These are phyloP conservation scores for Erpornis zantholeuca DNA, from an alignment of 2,113 vertebrate genomes.

Conservation along the genomic window DNA sequence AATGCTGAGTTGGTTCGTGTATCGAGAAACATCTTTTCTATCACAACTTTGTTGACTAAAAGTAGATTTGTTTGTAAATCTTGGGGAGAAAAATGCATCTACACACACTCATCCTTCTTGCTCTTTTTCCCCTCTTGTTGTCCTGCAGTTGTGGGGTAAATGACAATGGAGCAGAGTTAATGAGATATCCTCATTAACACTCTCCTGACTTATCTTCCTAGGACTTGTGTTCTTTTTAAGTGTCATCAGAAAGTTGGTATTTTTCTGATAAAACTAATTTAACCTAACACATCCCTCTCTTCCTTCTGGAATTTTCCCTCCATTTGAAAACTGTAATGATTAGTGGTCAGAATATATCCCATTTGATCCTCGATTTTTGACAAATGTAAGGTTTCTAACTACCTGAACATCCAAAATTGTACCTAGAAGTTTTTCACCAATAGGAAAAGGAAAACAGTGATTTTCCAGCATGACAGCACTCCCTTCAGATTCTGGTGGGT, in stretches of 20 bases:
- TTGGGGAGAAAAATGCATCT: fast-evolving
- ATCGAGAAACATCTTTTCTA: background rate
- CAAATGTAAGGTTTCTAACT: background rate
- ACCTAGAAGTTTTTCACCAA: background rate
- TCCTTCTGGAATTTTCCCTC: background rate
- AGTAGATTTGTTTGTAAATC: background rate
- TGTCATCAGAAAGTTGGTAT: background rate
- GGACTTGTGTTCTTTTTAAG: background rate
- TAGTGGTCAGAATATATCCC: background rate
- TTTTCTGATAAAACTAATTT: background rate
- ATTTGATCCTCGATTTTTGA: background rate
- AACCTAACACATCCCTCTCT: background rate
- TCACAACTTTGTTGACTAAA: background rate
- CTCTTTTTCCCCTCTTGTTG: background rate
- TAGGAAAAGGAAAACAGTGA: background rate
- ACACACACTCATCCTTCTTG: background rate
- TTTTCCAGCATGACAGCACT: background rate
- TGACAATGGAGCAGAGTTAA: background rate
- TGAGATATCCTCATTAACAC: background rate
- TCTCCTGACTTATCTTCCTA: background rate
- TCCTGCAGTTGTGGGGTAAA: background rate
- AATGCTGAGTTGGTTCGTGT: background rate
- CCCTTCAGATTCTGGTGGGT: background rate
- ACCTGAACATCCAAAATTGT: background rate
- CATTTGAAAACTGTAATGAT: background rate